Base-by-base conservation (phyloP, 2,113 vertebrate species). In the Trachemys scripta region DNA sequence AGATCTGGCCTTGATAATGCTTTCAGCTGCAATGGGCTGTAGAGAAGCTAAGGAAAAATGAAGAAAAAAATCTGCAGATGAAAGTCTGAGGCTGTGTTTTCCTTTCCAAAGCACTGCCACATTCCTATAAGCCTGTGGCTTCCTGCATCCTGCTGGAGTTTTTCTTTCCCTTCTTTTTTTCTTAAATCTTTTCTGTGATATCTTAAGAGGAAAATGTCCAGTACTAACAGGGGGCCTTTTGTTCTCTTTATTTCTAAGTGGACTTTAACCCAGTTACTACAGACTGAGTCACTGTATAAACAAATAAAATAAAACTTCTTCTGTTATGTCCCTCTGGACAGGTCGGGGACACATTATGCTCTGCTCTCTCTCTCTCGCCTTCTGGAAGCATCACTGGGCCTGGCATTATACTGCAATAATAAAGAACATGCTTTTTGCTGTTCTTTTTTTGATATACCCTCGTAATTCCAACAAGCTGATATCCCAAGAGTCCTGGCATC, bases 221-320 rank as follows among this genome's bases (percentile, higher is more conserved):
- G 98, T 97, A 98, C 96, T 98, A 98, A 98, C 98, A 98, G 98
- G 97, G 98, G 97, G 97, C 94, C 98, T 98, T 98, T 98, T 98
- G 98, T 98, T 98, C 97, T 98, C 87, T 90, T 98, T 6, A 88
- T 98, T 98, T 98, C 97, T 97, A 98, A 98, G 97, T 98, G 98
- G 98, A 98, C 98, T 98, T 98, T 98, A 98, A 98, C 98, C 98
- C 97, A 98, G 97, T 98, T 98, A 98, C 97, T 97, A 98, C 98
- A 98, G 98, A 98, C 96, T 98, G 98, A 98, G 97, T 98, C 98
- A 98, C 98, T 98, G 97, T 96, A 97, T 98, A 98, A 98, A 98
- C 98, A 98, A 98, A 98, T 97, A 98, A 97, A 98, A 98, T 97
- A 98, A 98, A 97, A 97, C 96, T 96, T 93, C 97, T 84, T 98